A percentile compares a stretch with the other conserved stretches of the same genome.
These are phyloP conservation scores for Vanessa atalanta DNA, from an alignment of 1,140 invertebrate species.

Conservation along the genomic window DNA sequence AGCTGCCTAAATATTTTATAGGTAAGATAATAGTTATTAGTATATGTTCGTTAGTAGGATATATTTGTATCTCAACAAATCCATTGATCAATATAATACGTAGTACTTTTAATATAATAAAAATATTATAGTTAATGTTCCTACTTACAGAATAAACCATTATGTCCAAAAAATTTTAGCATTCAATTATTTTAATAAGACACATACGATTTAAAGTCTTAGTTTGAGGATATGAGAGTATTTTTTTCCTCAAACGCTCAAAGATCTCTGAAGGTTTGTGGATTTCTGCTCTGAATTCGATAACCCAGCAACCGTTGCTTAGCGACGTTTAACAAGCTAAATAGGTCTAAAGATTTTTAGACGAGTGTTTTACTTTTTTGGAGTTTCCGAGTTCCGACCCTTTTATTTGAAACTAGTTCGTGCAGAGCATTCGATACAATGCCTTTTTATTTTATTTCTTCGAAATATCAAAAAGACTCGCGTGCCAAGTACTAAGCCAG, in stretches of 20 bases:
- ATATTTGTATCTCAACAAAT: no score
- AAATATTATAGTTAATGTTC: background rate
- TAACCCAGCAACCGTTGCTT: constrained; percentile 51
- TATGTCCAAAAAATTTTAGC: constrained; percentile 10
- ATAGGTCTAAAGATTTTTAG: constrained; percentile 28
- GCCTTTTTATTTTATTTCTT: no score
- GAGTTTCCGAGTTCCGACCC: constrained; percentile 3
- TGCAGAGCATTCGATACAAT: no score
- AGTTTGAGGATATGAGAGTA: background rate
- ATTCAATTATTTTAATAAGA: constrained; percentile 14
- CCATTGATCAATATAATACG: no score
- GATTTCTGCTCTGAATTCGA: constrained; percentile 28
- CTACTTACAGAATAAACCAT: background rate
- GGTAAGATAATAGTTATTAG: no score
- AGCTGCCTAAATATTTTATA: no score
- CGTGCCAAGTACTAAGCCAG: no score
- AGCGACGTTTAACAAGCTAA: constrained; percentile 40
- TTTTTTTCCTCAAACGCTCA: background rate
- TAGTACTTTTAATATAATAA: no score
- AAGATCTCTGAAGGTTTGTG: constrained; percentile 23
- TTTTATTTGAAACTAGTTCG: background rate
- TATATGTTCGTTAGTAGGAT: no score
- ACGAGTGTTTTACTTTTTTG: constrained; percentile 18
- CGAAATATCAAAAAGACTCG: no score
- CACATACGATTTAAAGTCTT: constrained; percentile 20